phyloP scores from a whole-genome alignment of 2,113 vertebrate genomes.

The Rhinopomastus cyanomelas region DNA sequence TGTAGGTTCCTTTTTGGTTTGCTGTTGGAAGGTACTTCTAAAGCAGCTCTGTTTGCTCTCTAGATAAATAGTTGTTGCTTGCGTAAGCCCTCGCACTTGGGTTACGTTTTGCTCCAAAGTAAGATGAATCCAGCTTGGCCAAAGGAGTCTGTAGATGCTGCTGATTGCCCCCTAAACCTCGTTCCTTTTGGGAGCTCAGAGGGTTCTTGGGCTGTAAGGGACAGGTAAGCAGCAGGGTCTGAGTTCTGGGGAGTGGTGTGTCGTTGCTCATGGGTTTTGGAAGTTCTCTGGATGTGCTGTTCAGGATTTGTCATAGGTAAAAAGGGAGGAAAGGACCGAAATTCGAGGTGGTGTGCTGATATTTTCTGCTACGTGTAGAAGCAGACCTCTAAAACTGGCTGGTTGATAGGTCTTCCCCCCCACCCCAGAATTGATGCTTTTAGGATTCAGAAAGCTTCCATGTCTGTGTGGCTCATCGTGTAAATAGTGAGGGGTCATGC shows the following conservation, averaged over 20 bases:
- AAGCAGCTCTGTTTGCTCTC: neutral
- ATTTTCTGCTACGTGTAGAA: neutral
- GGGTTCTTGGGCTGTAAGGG: neutral
- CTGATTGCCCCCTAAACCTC: neutral
- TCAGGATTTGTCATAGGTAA: neutral
- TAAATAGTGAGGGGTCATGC: neutral
- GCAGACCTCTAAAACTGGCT: neutral
- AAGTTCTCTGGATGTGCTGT: neutral
- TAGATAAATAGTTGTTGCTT: conserved; percentile 2
- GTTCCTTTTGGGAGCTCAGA: neutral
- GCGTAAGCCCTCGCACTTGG: neutral
- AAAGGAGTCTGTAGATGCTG: neutral
- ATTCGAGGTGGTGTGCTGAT: rapidly evolving
- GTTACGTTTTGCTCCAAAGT: neutral
- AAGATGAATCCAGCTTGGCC: neutral
- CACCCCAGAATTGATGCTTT: rapidly evolving
- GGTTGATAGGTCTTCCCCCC: neutral
- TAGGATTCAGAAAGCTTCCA: neutral
- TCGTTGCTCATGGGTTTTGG: rapidly evolving
- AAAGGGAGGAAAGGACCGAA: neutral
- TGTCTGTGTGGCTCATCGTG: neutral
- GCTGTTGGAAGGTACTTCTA: neutral
- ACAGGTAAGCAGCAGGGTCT: neutral
- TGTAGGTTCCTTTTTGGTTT: neutral
- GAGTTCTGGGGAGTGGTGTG: neutral